Evolutionary conservation across 2,888 invertebrate genomes (phyloP).

Genomic region (Microplitis manilae): DNA sequence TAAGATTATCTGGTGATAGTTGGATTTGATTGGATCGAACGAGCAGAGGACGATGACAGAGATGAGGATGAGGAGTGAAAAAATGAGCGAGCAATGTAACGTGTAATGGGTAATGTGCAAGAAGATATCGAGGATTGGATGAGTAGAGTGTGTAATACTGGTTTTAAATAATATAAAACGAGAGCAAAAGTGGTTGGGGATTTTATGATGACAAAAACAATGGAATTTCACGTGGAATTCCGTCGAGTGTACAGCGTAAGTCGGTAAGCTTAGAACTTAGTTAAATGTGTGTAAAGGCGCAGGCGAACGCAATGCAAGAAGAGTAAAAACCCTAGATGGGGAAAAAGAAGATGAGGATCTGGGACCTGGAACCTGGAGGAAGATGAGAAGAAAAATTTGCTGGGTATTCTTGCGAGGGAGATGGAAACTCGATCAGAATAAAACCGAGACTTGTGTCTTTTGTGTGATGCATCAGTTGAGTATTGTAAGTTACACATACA

Average conservation of each 20-base stretch:
- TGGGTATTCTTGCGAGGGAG: conserved; percentile 9
- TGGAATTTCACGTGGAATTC: conserved; percentile 58
- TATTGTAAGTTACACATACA: conserved; percentile 12
- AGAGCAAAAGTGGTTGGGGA: conserved; percentile 56
- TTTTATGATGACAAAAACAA: conserved; percentile 60
- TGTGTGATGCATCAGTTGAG: not conserved
- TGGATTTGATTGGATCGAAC: too few relatives aligned
- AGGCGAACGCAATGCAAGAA: conserved; percentile 41
- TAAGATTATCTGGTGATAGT: too few relatives aligned
- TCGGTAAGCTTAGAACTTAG: conserved; percentile 58
- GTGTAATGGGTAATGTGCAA: not conserved
- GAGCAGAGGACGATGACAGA: too few relatives aligned
- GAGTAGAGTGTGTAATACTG: conserved; percentile 29
- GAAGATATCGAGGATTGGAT: conserved; percentile 39
- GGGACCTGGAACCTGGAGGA: not conserved
- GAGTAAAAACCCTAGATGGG: conserved; percentile 35
- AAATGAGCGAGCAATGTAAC: too few relatives aligned
- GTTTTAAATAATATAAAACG: conserved; percentile 38
- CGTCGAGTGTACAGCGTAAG: conserved; percentile 45
- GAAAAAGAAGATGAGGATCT: conserved; percentile 13
- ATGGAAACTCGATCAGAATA: conserved; percentile 35
- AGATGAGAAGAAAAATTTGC: too few relatives aligned
- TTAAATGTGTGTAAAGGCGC: conserved; percentile 43
- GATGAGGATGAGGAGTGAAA: too few relatives aligned
- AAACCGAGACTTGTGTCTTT: conserved; percentile 1